Evolutionary conservation across 1,140 invertebrate genomes (phyloP).

Genomic region (Rhopalosiphum padi): DNA sequence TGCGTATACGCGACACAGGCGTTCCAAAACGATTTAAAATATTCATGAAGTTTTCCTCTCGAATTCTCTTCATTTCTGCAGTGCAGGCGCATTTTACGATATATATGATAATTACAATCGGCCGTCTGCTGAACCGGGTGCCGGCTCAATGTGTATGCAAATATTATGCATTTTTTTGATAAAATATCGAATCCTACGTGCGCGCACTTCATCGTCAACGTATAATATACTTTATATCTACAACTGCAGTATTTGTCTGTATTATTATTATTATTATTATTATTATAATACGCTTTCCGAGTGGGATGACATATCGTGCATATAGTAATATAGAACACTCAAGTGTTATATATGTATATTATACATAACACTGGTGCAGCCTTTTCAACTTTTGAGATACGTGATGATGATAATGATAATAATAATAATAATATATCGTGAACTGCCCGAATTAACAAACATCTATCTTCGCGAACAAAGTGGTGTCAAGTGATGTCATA

Average conservation of each 20-base stretch:
- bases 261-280: slow-evolving; percentile 2
- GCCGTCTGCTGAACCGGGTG: too few relatives aligned
- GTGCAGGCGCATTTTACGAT: neutral
- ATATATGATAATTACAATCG: neutral
- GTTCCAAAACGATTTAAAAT: slow-evolving; percentile 9
- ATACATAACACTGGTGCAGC: too few relatives aligned
- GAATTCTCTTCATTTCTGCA: neutral
- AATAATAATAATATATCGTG: neutral
- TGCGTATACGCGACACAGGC: neutral
- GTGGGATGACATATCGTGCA: neutral
- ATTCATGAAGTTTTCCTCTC: slow-evolving; percentile 6
- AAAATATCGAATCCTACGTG: neutral
- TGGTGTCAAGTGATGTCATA: neutral
- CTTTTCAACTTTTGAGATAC: too few relatives aligned
- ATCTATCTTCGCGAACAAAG: neutral
- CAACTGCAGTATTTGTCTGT: neutral
- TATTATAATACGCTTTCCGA: neutral
- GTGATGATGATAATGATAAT: neutral
- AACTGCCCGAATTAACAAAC: neutral
- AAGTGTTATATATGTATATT: neutral
- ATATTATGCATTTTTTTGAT: neutral
- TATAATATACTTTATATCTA: neutral
- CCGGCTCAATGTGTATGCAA: neutral
- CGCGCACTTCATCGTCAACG: neutral
- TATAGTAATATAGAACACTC: neutral